Percentiles rank a stretch among this genome's conserved stretches.
These are phyloP conservation scores for Conchocele bisecta DNA, from an alignment of 2,888 invertebrate genomes.

Conservation along the genomic window DNA sequence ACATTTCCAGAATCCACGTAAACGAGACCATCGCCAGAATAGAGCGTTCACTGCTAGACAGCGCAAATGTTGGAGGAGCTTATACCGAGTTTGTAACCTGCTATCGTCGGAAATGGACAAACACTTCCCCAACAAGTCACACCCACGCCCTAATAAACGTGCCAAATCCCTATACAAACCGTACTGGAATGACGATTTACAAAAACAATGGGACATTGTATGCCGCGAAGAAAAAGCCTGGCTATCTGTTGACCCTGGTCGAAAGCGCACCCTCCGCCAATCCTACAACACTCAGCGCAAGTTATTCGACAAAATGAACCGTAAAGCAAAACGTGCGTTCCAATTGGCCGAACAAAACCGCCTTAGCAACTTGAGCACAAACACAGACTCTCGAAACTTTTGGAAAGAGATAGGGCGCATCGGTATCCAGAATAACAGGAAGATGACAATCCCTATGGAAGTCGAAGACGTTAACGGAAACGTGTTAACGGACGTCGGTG, in stretches of 20 bases:
- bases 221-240: constrained; percentile 8
- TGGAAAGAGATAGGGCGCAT: constrained; percentile 23
- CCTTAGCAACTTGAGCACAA: background rate
- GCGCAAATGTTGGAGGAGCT: background rate
- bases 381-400: constrained; percentile 5
- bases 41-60: background rate
- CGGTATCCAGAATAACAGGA: constrained; percentile 5
- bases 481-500: background rate
- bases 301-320: constrained; percentile 13
- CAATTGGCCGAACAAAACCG: constrained; percentile 4
- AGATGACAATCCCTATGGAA: constrained; percentile 16
- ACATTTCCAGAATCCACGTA: too few relatives aligned
- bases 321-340: constrained; percentile 13
- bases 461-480: constrained; percentile 6
- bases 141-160: background rate
- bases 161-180: background rate
- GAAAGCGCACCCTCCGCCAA: constrained; percentile 5
- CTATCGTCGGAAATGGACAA: constrained; percentile 3
- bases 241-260: background rate
- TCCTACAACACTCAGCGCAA: background rate
- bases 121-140: background rate
- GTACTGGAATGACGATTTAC: constrained; percentile 1
- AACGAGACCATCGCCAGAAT: background rate
- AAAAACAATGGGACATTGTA: constrained; percentile 2
- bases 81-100: background rate